Evolutionary conservation across 1,140 invertebrate genomes (phyloP), one percentile per base, ranked within the genome.

Genomic region (Holotrichia oblita): DNA sequence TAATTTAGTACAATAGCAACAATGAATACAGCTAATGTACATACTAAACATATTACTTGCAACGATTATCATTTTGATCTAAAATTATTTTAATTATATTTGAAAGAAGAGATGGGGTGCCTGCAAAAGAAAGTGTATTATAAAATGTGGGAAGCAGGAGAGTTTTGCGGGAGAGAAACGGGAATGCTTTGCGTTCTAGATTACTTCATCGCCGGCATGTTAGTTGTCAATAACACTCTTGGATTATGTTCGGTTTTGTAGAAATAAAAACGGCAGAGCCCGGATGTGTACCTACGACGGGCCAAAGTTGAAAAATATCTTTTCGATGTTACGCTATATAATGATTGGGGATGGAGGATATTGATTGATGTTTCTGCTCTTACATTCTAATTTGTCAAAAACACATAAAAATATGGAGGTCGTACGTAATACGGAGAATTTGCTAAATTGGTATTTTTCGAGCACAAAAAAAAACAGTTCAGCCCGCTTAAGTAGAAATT

Each of bases 201-300:
- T 64, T 64, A 64, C 59, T 9, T 64, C 59, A 64, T n/a, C 59
- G 59, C n/a, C 59, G 6, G 59, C 59, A 17, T 27, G 59, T 64
- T n/a, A 17, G 17, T 64, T 64, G 59, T 64, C 59, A 64, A 64
- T 64, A 64, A 64, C 59, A 64, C 59, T 64, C 59, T 22, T 48
- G n/a, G 6, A 64, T 64, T 64, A 64, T 64, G 59, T 20, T 64
- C 6, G 24, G 59, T 64, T 64, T 64, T 27, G 59, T 14, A n/a
- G n/a, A 64, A 64, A 64, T 64, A 64, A 64, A 64, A 64, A 64
- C 3, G 6, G 8, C 22, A 20, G 17, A 10, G 59, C 10, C 14
- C n/a, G n/a, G 14, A 20, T 8, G 59, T 64, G 59, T 64, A 17
- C 2, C 14, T 64, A 17, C n/a, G 3, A 27, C 17, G 59, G 6